Percentiles rank a stretch among this genome's conserved stretches.
Conservation (phyloP, 92 coral and sea anemone genomes). For the Blastomussa wellsi region DNA sequence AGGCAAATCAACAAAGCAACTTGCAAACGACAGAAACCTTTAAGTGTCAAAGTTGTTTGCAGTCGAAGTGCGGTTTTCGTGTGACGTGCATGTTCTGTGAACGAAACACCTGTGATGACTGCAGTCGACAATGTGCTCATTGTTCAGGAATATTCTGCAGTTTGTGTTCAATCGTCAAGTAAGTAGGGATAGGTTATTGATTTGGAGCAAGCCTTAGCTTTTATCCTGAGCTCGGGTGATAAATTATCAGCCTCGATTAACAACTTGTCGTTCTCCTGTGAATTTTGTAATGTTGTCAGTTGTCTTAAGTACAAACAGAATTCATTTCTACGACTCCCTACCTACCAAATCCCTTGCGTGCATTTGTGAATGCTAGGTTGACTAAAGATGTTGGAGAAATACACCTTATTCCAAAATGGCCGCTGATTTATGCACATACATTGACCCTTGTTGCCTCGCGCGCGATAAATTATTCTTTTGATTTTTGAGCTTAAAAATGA, state of each 20-base stretch:
- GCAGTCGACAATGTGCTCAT: constrained; percentile 67
- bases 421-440: too few relatives aligned
- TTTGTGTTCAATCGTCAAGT: constrained; percentile 83
- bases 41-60: constrained; percentile 69
- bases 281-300: neutral
- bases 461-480: too few relatives aligned
- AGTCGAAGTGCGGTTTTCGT: constrained; percentile 19
- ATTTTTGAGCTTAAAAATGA: too few relatives aligned
- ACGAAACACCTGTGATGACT: constrained; percentile 64
- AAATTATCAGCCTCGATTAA: neutral
- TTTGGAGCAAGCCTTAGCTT: neutral
- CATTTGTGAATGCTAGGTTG: too few relatives aligned
- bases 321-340: too few relatives aligned
- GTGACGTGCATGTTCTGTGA: constrained; percentile 79
- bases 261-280: too few relatives aligned
- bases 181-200: constrained; percentile 28
- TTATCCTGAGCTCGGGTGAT: neutral
- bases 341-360: too few relatives aligned
- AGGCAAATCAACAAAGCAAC: neutral
- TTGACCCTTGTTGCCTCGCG: too few relatives aligned
- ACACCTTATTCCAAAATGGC: too few relatives aligned
- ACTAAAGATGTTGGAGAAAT: too few relatives aligned
- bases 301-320: too few relatives aligned
- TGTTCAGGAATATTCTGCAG: constrained; percentile 80
- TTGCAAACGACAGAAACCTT: constrained; percentile 28